Conservation (phyloP, 2,113 vertebrate species). For the Isurus oxyrinchus region DNA sequence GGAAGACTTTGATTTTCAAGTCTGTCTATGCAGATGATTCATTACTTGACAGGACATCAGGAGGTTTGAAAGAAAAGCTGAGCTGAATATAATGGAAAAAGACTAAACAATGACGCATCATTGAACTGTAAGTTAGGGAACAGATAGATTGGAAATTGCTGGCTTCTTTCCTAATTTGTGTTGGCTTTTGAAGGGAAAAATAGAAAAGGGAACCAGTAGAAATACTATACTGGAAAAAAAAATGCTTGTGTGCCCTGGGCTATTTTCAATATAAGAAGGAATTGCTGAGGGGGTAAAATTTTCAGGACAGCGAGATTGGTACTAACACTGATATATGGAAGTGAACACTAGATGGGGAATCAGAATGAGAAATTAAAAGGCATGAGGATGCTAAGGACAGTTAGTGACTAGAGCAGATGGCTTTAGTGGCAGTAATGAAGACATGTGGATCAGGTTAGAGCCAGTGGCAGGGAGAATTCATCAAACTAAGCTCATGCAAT, state of each 20-base stretch:
- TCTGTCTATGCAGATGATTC: background rate
- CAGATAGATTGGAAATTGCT: background rate
- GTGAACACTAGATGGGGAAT: background rate
- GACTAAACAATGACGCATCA: background rate
- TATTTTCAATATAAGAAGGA: background rate
- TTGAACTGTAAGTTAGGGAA: background rate
- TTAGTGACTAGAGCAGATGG: background rate
- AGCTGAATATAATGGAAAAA: background rate
- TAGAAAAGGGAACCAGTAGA: background rate
- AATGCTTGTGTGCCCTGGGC: background rate
- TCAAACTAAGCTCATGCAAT: background rate
- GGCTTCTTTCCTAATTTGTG: too few species aligned
- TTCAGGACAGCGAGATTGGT: background rate
- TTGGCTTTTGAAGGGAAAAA: background rate
- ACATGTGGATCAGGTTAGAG: conserved; percentile 4
- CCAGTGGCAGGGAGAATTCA: background rate
- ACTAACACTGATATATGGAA: background rate
- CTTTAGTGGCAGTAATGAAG: conserved; percentile 11
- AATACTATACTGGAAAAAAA: background rate
- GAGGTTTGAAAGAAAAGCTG: background rate
- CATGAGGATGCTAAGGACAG: background rate
- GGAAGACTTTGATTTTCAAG: background rate
- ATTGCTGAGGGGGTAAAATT: background rate
- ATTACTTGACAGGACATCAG: background rate
- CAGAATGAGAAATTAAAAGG: background rate